phyloP scores from a whole-genome alignment of 92 coral and sea anemone genomes.

The Montipora capitata region DNA sequence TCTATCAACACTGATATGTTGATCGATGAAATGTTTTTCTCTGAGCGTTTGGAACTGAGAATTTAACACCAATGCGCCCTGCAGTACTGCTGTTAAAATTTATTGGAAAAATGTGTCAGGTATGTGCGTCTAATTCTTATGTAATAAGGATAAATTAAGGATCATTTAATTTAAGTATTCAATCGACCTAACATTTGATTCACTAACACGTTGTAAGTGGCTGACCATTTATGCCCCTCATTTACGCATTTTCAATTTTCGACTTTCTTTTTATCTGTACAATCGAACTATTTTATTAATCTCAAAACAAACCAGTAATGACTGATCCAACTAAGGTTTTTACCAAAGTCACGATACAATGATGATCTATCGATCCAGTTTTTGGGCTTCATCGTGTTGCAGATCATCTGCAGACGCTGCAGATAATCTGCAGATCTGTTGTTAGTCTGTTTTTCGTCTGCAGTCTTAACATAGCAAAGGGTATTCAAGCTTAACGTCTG shows the following conservation, averaged over 20 bases:
- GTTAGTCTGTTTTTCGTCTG: neutral
- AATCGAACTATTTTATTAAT: neutral
- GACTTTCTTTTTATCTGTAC: neutral
- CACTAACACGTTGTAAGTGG: neutral
- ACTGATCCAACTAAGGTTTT: neutral
- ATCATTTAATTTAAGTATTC: neutral
- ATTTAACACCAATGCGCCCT: neutral
- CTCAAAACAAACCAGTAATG: neutral
- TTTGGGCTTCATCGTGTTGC: neutral
- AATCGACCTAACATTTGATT: neutral
- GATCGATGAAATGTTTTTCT: too few species aligned
- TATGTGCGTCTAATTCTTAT: neutral
- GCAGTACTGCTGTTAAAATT: neutral
- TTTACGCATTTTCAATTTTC: too few species aligned
- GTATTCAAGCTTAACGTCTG: too few species aligned
- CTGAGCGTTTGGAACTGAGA: too few species aligned
- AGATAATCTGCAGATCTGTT: constrained; percentile 4
- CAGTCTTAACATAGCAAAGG: too few species aligned
- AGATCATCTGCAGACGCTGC: neutral
- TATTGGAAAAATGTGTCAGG: neutral
- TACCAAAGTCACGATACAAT: neutral
- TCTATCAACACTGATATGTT: too few species aligned
- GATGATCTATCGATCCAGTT: neutral
- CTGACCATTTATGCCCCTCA: too few species aligned
- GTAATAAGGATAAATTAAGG: neutral